Percentiles rank a stretch among this genome's conserved stretches.
These are phyloP conservation scores for Diadumene lineata DNA, from an alignment of 92 coral and sea anemone genomes.

Conservation along the genomic window DNA sequence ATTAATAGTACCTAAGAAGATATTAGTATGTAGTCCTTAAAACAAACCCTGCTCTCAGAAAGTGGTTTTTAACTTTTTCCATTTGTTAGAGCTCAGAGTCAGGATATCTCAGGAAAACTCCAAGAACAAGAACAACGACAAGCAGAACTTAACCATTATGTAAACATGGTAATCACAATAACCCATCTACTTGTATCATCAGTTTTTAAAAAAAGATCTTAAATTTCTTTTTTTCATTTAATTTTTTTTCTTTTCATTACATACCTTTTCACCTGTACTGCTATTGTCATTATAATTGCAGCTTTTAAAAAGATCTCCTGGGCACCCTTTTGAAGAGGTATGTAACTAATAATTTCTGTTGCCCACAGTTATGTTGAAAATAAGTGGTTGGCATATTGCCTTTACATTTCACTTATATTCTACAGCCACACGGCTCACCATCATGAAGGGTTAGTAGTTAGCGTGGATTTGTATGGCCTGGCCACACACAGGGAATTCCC, in stretches of 20 bases:
- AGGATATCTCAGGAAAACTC: slow-evolving; percentile 62
- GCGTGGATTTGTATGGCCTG: too few relatives aligned
- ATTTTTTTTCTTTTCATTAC: too few relatives aligned
- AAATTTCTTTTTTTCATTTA: not conserved
- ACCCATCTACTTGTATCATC: not conserved
- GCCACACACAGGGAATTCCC: too few relatives aligned
- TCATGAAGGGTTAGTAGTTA: too few relatives aligned
- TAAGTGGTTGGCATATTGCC: too few relatives aligned
- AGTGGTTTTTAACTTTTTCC: too few relatives aligned
- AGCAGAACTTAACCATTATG: slow-evolving; percentile 82
- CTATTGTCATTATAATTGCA: slow-evolving; percentile 7
- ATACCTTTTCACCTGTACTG: not conserved
- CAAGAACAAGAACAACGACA: slow-evolving; percentile 80
- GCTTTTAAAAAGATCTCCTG: slow-evolving; percentile 83
- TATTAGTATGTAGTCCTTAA: not conserved
- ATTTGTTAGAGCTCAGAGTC: slow-evolving; percentile 17
- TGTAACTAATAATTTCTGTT: not conserved
- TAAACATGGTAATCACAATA: slow-evolving; percentile 58
- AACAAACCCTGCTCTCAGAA: too few relatives aligned
- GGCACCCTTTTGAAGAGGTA: slow-evolving; percentile 64
- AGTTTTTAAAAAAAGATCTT: not conserved
- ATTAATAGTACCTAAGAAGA: not conserved
- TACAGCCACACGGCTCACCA: too few relatives aligned
- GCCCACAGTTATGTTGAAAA: too few relatives aligned
- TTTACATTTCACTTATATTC: too few relatives aligned